These are phyloP conservation scores for Drosophila kanekoi DNA, from an alignment of 2,888 invertebrate species.

Conservation along the genomic window DNA sequence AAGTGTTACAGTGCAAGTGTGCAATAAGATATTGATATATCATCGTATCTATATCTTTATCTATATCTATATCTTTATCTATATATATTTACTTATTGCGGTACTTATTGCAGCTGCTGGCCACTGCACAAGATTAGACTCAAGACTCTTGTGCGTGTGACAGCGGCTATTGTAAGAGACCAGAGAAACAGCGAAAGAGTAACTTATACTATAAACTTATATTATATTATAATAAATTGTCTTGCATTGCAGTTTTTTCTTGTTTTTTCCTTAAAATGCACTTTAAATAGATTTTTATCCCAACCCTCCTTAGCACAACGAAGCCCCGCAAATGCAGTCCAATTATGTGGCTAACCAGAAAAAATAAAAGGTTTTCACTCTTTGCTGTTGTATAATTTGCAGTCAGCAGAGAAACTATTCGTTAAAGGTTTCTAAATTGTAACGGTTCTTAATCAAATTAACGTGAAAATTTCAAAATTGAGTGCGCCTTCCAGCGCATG, in stretches of 20 bases:
- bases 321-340: neutral
- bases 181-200: constrained; percentile 67
- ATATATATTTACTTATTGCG: constrained; percentile 23
- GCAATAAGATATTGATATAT: neutral
- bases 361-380: too few relatives aligned
- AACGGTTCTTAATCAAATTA: constrained; percentile 43
- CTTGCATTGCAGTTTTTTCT: too few relatives aligned
- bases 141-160: constrained; percentile 99
- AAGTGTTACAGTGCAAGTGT: constrained; percentile 19
- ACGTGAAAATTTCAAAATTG: constrained; percentile 33
- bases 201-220: neutral
- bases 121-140: constrained; percentile 98
- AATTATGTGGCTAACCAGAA: too few relatives aligned
- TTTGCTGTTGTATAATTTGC: too few relatives aligned
- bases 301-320: neutral
- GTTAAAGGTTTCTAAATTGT: neutral
- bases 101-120: constrained; percentile 97
- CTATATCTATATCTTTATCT: neutral
- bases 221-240: too few relatives aligned
- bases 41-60: neutral
- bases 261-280: too few relatives aligned
- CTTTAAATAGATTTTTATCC: too few relatives aligned
- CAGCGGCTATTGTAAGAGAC: constrained; percentile 97
- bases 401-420: too few relatives aligned
- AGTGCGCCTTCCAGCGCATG: too few relatives aligned